Conservation (phyloP, 2,113 vertebrate genomes). For the Oncorhynchus clarkii region DNA sequence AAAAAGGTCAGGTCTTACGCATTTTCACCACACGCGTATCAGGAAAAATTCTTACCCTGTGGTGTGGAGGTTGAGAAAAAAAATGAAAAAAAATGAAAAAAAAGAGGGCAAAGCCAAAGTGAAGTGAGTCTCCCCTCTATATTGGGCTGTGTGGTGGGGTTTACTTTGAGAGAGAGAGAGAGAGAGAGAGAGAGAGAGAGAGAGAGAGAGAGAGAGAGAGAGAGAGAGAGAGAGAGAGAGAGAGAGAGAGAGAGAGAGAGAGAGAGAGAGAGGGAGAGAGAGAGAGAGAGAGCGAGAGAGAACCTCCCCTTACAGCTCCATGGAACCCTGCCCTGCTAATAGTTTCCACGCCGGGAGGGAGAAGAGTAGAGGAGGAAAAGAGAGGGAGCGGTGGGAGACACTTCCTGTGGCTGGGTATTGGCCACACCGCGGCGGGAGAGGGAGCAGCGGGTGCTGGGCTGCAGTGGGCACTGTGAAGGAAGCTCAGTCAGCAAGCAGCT, state of each 20-base stretch:
- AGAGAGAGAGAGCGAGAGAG: constrained; percentile 46
- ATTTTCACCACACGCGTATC: constrained; percentile 64
- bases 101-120: constrained; percentile 45
- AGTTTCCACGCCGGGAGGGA: constrained; percentile 70
- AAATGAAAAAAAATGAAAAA: constrained; percentile 63
- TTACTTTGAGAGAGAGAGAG: constrained; percentile 31
- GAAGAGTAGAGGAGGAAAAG: constrained; percentile 32
- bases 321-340: constrained; percentile 68
- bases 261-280: background rate
- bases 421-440: constrained; percentile 47
- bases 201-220: too few species aligned
- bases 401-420: constrained; percentile 68
- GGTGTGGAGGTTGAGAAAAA: constrained; percentile 63
- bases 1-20: constrained; percentile 69
- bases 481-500: constrained; percentile 19
- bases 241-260: background rate
- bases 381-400: constrained; percentile 53
- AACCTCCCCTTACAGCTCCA: constrained; percentile 58
- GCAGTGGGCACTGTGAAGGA: constrained; percentile 53
- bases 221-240: too few species aligned
- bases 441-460: constrained; percentile 52
- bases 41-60: constrained; percentile 77
- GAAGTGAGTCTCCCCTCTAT: constrained; percentile 56
- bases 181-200: constrained; percentile 7
- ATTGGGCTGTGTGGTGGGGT: constrained; percentile 62